Conservation (phyloP, 2,113 vertebrate species). For the Lathamus discolor region DNA sequence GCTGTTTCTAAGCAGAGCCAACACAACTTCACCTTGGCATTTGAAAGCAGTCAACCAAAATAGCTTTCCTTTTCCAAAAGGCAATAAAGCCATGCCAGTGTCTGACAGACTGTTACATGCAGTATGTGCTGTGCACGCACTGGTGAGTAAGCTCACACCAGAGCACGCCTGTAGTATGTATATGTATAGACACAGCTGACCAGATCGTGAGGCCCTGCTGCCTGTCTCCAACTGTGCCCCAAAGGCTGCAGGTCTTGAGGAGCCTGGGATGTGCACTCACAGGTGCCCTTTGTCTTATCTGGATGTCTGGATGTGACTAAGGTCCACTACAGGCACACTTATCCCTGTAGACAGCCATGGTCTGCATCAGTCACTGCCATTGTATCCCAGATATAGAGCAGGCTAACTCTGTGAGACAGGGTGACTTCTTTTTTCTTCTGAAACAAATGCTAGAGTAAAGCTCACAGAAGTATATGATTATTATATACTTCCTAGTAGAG, state of each 20-base stretch:
- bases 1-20: not conserved
- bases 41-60: not conserved
- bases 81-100: not conserved
- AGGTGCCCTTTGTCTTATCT: not conserved
- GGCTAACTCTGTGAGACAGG: not conserved
- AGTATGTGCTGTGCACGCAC: not conserved
- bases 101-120: not conserved
- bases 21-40: not conserved
- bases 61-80: not conserved
- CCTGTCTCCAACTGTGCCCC: not conserved
- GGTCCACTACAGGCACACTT: not conserved
- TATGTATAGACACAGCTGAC: not conserved
- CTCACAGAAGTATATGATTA: not conserved
- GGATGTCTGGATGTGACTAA: not conserved
- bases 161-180: rapidly evolving
- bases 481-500: not conserved
- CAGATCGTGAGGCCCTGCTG: not conserved
- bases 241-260: not conserved
- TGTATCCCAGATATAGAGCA: not conserved
- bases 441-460: not conserved
- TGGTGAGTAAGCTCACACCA: not conserved
- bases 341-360: rapidly evolving
- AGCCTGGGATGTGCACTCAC: not conserved
- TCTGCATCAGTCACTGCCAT: not conserved
- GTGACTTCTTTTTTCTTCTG: not conserved